Conservation (phyloP, 1,140 invertebrate species). For the Drosophila pruinosa region DNA sequence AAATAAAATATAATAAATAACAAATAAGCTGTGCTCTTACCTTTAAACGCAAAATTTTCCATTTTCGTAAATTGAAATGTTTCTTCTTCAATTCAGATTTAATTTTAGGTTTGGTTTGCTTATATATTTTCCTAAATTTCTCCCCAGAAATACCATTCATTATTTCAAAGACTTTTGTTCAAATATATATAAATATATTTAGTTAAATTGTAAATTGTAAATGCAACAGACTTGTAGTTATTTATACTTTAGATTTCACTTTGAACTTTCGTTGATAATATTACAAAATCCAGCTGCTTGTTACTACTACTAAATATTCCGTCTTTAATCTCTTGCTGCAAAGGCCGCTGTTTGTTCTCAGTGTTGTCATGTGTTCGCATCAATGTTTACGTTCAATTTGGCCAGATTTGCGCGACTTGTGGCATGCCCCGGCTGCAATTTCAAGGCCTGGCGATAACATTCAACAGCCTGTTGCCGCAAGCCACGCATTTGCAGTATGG, state of each 20-base stretch:
- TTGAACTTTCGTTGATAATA: neutral
- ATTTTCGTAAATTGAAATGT: no score
- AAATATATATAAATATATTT: neutral
- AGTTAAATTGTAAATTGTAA: neutral
- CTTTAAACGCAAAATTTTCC: no score
- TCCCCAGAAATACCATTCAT: no score
- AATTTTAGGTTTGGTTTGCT: no score
- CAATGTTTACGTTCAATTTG: slow-evolving; percentile 83
- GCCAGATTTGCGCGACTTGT: slow-evolving; percentile 94
- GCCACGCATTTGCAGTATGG: slow-evolving; percentile 95
- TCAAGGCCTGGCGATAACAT: slow-evolving; percentile 91
- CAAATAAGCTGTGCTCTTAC: no score
- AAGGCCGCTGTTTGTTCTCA: neutral
- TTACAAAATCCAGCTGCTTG: neutral
- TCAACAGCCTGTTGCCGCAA: slow-evolving; percentile 93
- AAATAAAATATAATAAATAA: no score
- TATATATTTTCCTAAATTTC: no score
- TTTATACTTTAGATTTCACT: neutral
- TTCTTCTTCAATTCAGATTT: no score
- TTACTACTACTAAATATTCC: neutral
- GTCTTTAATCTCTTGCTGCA: neutral
- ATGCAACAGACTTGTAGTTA: neutral
- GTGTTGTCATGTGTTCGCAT: slow-evolving; percentile 51
- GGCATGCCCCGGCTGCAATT: slow-evolving; percentile 92
- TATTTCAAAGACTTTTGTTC: neutral